Percentiles rank a stretch among this genome's conserved stretches.
phyloP scores from a whole-genome alignment of 2,113 vertebrate species.

The Arizona elegans region DNA sequence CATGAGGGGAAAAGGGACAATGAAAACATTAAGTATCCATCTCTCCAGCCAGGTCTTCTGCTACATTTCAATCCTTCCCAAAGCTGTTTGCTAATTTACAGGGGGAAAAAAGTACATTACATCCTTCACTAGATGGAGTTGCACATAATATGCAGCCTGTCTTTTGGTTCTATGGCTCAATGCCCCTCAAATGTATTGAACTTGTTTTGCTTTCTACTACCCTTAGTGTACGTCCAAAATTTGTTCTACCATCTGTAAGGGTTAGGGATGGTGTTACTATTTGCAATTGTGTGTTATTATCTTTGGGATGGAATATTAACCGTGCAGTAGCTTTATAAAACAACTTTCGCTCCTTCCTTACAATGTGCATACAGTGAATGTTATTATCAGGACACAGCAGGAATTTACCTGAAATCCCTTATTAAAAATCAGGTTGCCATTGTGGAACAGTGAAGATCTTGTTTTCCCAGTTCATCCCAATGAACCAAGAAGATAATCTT shows the following conservation, averaged over 20 bases:
- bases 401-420: background rate
- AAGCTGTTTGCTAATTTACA: background rate
- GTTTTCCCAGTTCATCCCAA: background rate
- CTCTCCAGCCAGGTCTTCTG: background rate
- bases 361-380: background rate
- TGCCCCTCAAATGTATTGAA: background rate
- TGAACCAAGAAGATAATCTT: background rate
- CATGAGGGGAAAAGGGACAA: background rate
- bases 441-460: background rate
- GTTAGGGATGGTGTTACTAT: background rate
- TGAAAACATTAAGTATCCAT: background rate
- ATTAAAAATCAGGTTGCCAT: background rate
- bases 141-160: background rate
- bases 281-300: background rate
- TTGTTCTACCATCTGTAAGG: background rate
- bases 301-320: background rate
- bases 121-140: background rate
- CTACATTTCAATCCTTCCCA: background rate
- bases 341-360: background rate
- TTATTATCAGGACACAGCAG: background rate
- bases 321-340: background rate
- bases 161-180: background rate
- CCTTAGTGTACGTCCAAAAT: background rate
- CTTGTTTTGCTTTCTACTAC: background rate
- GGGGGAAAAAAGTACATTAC: background rate